Percentiles rank a stretch among this genome's conserved stretches.
Evolutionary conservation across 2,797 vertebrate species (phyloP).

Genomic region (Philypnodon macrostomus): DNA sequence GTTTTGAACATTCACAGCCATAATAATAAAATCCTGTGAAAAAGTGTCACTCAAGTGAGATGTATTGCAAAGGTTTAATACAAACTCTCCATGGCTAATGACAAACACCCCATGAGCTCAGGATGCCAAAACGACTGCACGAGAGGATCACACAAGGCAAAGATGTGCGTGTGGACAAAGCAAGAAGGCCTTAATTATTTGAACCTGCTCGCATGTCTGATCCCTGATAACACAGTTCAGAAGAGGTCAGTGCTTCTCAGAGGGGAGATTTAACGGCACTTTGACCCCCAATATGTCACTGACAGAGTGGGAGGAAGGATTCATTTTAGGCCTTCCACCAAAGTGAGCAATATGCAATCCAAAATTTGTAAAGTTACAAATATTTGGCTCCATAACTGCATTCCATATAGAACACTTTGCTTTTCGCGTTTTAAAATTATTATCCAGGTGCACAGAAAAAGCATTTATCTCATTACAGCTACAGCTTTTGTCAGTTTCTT

Average conservation of each 20-base stretch:
- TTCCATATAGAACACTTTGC: neutral
- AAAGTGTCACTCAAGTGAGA: slow-evolving; percentile 4
- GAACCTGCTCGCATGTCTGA: slow-evolving; percentile 37
- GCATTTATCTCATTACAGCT: slow-evolving; percentile 11
- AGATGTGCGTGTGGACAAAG: slow-evolving; percentile 35
- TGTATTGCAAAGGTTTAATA: slow-evolving; percentile 22
- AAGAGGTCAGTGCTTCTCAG: slow-evolving; percentile 29
- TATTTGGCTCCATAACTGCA: slow-evolving; percentile 17
- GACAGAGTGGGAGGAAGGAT: slow-evolving; percentile 31
- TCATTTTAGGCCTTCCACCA: slow-evolving; percentile 23
- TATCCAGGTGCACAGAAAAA: slow-evolving; percentile 18
- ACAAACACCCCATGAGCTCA: slow-evolving; percentile 8
- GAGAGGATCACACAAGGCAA: slow-evolving; percentile 10
- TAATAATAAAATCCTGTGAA: neutral
- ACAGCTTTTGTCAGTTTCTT: neutral
- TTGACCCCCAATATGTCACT: slow-evolving; percentile 36
- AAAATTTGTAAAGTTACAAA: slow-evolving; percentile 34
- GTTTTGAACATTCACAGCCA: neutral
- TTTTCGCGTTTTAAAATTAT: slow-evolving; percentile 24
- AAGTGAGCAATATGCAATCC: slow-evolving; percentile 18
- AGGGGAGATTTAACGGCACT: slow-evolving; percentile 34
- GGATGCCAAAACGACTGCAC: slow-evolving; percentile 1
- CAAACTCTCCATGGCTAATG: slow-evolving; percentile 23
- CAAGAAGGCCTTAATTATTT: slow-evolving; percentile 29
- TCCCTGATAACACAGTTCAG: slow-evolving; percentile 47